Evolutionary conservation across 2,888 invertebrate species (phyloP), one percentile per base, ranked within the genome.

Genomic region (Gortyna flavago): DNA sequence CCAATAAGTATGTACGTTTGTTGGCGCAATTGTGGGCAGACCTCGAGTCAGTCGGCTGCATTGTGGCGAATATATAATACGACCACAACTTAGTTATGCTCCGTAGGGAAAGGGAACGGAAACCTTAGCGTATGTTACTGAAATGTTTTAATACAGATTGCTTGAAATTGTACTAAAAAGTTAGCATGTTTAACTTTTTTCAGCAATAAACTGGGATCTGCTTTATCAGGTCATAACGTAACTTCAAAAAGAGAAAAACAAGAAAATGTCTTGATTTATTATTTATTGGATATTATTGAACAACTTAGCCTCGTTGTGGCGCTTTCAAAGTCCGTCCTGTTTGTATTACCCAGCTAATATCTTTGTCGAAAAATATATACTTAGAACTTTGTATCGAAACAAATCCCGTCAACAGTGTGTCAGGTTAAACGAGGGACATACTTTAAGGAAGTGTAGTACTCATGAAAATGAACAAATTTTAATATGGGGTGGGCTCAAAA

Each of bases 21-120:
- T 57, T 66, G 2, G 44, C 54, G 62, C 51, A 51, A 61, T 54
- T 75, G 76, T 65, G 65, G 76, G 68, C 57, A 32, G 16, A 51
- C 51, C 57, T 67, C 16, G 64, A 69, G 71, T 29, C 48, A 54
- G 79, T 72, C 64, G 38, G 72, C n/a, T 68, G 64, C 57, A 79
- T 80, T 81, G 80, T 76, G 81, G 80, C 35, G 80, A 80, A 80
- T 75, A 81, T 76, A 76, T 64, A 81, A 81, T 81, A 76, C 65
- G 61, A 76, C 77, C 80, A 57, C 80, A 81, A 77, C 64, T 72
- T 61, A 57, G 69, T 65, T 69, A 70, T 72, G 64, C 65, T 54
- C n/a, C 51, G 64, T 18, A 64, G 69, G 54, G 65, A 18, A 44
- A 79, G 69, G 68, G 48, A 65, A 44, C 69, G 59, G 80, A 64